Conservation (phyloP, 2,888 invertebrate species). For the Acleris holmiana region DNA sequence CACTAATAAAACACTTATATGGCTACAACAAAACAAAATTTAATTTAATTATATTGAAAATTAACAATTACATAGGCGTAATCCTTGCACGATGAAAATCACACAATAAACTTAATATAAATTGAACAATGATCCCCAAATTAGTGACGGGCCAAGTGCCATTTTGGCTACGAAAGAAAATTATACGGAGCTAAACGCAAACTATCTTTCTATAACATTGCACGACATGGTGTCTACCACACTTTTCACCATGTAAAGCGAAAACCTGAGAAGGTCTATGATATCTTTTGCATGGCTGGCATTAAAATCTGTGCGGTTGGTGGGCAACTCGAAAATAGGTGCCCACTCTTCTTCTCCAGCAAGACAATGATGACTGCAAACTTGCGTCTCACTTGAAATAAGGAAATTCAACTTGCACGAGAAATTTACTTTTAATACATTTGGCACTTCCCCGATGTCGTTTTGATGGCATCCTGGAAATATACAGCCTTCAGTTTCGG, state of each 20-base stretch:
- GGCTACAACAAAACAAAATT: neutral
- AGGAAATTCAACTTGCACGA: neutral
- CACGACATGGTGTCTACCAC: too few species aligned
- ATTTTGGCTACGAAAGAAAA: too few species aligned
- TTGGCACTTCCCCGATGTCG: too few species aligned
- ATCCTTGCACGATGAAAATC: neutral
- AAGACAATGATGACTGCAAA: neutral
- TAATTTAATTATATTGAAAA: neutral
- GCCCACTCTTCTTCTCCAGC: slow-evolving; percentile 5
- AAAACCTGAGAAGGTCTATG: slow-evolving; percentile 6
- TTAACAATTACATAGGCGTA: neutral
- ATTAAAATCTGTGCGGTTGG: slow-evolving; percentile 4
- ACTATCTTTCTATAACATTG: too few species aligned
- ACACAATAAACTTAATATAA: slow-evolving; percentile 3
- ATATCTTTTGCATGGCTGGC: slow-evolving; percentile 2
- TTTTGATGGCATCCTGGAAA: too few species aligned
- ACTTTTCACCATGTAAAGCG: neutral
- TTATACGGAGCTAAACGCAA: too few species aligned
- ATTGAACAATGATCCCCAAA: neutral
- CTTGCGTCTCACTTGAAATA: neutral
- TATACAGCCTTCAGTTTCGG: too few species aligned
- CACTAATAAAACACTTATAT: neutral
- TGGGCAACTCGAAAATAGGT: too few species aligned
- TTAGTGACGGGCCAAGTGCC: too few species aligned
- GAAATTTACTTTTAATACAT: too few species aligned